A percentile compares a stretch with the other conserved stretches of the same genome.
phyloP scores from a whole-genome alignment of 1,140 invertebrate species.

The Lithobius niger region DNA sequence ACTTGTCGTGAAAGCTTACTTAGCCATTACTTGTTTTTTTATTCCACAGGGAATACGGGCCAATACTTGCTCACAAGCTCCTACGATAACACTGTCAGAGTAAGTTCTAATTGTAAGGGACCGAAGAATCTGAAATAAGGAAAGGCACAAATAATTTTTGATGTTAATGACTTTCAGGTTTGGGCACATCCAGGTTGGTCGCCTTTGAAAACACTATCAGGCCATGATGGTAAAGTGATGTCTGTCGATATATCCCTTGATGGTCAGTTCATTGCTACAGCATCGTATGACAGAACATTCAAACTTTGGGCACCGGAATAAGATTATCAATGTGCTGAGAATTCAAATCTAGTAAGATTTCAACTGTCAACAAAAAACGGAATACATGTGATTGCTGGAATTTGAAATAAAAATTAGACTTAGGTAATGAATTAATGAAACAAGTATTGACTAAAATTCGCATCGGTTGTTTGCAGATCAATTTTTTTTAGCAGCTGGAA shows the following conservation, averaged over 20 bases:
- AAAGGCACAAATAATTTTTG: no score
- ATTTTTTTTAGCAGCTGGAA: no score
- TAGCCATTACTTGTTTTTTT: slow-evolving; percentile 3
- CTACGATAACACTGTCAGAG: slow-evolving; percentile 76
- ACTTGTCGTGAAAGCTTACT: no score
- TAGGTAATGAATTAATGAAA: no score
- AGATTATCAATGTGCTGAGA: slow-evolving; percentile 11
- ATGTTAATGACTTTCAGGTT: slow-evolving; percentile 34
- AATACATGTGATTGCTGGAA: no score
- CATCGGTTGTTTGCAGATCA: no score
- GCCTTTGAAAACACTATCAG: slow-evolving; percentile 79
- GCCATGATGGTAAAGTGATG: slow-evolving; percentile 95
- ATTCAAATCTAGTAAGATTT: no score
- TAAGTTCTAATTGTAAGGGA: no score
- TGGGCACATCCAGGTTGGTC: slow-evolving; percentile 96
- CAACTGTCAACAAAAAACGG: no score
- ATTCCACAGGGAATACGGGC: slow-evolving; percentile 41
- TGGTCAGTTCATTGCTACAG: slow-evolving; percentile 79
- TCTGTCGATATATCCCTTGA: slow-evolving; percentile 73
- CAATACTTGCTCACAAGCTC: slow-evolving; percentile 75
- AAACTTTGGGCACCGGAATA: slow-evolving; percentile 87
- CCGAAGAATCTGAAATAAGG: no score
- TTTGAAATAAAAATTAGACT: no score
- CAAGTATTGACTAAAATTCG: no score
- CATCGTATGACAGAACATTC: slow-evolving; percentile 92